Evolutionary conservation across 2,113 vertebrate species (phyloP).

Genomic region (Sinosuthora webbiana): DNA sequence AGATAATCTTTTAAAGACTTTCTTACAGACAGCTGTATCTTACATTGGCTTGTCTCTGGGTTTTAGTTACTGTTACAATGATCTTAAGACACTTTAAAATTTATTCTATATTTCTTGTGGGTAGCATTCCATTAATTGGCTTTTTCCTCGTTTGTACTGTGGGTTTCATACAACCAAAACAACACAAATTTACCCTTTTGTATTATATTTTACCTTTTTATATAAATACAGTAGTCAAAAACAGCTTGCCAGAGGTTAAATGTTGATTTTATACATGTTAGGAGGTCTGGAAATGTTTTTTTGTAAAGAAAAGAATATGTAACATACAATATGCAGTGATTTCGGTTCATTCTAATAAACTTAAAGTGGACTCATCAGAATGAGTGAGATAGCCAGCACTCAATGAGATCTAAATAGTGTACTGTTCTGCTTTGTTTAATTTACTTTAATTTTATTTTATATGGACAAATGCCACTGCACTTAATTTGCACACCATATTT

Average conservation of each 20-base stretch:
- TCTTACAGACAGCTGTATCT: not conserved
- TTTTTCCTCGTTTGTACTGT: not conserved
- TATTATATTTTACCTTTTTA: not conserved
- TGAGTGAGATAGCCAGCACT: not conserved
- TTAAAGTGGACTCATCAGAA: not conserved
- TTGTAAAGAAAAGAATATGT: not conserved
- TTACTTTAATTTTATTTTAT: not conserved
- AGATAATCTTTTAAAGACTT: not conserved
- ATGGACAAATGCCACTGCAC: not conserved
- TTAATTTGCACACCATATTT: not conserved
- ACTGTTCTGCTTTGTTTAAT: not conserved
- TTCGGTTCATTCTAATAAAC: not conserved
- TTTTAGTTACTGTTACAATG: not conserved
- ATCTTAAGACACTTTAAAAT: not conserved
- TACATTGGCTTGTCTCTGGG: not conserved
- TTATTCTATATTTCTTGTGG: not conserved
- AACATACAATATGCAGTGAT: not conserved
- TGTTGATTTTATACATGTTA: not conserved
- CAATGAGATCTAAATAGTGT: not conserved
- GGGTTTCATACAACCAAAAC: not conserved
- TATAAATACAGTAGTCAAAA: not conserved
- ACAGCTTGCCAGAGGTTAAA: not conserved
- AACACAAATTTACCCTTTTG: not conserved
- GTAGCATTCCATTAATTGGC: accelerated
- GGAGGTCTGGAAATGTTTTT: not conserved